Base-by-base conservation (phyloP, 2,797 vertebrate species). In the Protosalanx chinensis region DNA sequence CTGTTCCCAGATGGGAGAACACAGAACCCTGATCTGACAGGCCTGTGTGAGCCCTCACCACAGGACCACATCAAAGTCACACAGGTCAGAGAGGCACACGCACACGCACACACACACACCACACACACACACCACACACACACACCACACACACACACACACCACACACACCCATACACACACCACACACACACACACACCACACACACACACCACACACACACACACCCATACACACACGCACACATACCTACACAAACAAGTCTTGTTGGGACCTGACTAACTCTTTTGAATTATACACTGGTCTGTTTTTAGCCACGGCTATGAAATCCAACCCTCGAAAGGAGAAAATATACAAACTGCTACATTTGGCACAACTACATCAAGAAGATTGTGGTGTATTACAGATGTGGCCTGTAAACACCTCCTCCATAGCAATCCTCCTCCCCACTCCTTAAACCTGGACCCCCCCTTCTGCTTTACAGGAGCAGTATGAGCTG, bases 1-100 rank as follows among this genome's bases (percentile, higher is more conserved):
- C 89, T 96, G 64, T 96, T 93, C 85, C 95, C 95, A 62, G 95
- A 96, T 78, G 95, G 95, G 29, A 88, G 94, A 72, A 94, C 93
- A 87, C 95, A 95, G 75, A 96, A 95, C 87, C 95, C 95, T 73
- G 95, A 96, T 83, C 90, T 99, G 69, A 98, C 95, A 1, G 97
- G 96, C 27, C 90, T 99, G 51, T 98, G 97, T 92, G 97, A 99
- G 81, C 97, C 97, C 13, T 98, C 95, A 35, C 97, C 97, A 15
- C 97, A 99, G 56, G 97, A 98, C 88, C 97, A 98, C 87, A 99
- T 99, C 89, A 99, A 98, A 94, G 97, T 99, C 77, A 99, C 97
- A 16, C 97, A 98, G 96, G 97, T 99, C 88, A 66, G 89, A 29
- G 33, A 15, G 16, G 12, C 37, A 6, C 20, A 32, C 13, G 33